phyloP scores from a whole-genome alignment of 2,797 vertebrate species.

The Rousettus madagascariensis region DNA sequence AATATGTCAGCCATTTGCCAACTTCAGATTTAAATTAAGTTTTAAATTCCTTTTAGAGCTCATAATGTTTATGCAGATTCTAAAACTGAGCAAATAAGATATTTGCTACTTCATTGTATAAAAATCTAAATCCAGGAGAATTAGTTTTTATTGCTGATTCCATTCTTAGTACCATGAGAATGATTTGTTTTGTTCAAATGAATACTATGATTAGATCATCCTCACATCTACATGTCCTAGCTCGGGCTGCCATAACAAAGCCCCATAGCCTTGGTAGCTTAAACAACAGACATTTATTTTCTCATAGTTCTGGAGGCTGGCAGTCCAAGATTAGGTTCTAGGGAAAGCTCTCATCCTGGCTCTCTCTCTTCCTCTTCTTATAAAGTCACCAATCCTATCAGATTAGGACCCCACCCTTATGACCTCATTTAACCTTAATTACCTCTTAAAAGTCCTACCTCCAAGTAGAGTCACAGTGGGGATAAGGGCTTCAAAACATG shows the following conservation, averaged over 20 bases:
- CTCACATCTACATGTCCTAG: background rate
- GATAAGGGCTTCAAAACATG: background rate
- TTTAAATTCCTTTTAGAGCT: conserved; percentile 39
- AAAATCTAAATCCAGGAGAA: conserved; percentile 56
- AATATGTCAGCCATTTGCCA: background rate
- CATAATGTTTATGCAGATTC: conserved; percentile 2
- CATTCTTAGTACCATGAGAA: background rate
- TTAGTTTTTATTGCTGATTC: background rate
- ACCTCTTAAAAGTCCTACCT: background rate
- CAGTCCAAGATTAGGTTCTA: background rate
- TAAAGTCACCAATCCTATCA: background rate
- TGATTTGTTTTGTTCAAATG: conserved; percentile 26
- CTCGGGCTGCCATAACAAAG: background rate
- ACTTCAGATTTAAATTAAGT: conserved; percentile 41
- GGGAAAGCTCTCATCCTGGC: background rate
- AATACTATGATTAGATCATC: background rate
- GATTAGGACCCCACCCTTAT: background rate
- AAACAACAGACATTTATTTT: background rate
- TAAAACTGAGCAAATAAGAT: conserved; percentile 19
- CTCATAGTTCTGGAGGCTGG: background rate
- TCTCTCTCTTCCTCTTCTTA: background rate
- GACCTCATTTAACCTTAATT: background rate
- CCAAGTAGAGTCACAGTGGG: background rate
- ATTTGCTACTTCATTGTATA: background rate
- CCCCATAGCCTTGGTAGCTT: background rate